phyloP scores from a whole-genome alignment of 2,888 invertebrate species.

The Halocaridina rubra region DNA sequence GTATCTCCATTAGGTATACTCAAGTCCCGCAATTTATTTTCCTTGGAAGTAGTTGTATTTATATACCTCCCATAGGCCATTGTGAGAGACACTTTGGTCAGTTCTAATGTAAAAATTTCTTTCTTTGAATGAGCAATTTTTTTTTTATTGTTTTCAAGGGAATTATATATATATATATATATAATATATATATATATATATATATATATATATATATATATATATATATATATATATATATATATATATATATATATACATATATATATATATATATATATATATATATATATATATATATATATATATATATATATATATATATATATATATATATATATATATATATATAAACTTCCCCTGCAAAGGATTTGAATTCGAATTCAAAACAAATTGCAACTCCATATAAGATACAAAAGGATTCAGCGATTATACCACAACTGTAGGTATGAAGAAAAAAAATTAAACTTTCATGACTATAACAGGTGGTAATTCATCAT shows the following conservation, averaged over 20 bases:
- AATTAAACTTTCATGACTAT: too few species aligned
- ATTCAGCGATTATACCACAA: too few species aligned
- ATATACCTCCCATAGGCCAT: too few species aligned
- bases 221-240: neutral
- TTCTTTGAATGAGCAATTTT: neutral
- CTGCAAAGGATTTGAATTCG: too few species aligned
- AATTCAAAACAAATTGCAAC: too few species aligned
- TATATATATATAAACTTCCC: neutral
- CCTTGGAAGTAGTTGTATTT: too few species aligned
- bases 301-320: neutral
- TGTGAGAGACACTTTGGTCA: too few species aligned
- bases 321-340: neutral
- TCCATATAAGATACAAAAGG: too few species aligned
- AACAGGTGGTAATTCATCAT: too few species aligned
- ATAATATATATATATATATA: neutral
- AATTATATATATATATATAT: neutral
- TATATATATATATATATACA: neutral
- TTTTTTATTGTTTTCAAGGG: neutral
- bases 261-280: neutral
- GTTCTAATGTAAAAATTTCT: neutral
- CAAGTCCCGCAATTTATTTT: too few species aligned
- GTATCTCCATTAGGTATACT: neutral
- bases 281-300: neutral
- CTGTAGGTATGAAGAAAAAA: too few species aligned
- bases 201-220: neutral